Base-by-base conservation (phyloP, 2,113 vertebrate genomes). In the Hippocampus barbouri region DNA sequence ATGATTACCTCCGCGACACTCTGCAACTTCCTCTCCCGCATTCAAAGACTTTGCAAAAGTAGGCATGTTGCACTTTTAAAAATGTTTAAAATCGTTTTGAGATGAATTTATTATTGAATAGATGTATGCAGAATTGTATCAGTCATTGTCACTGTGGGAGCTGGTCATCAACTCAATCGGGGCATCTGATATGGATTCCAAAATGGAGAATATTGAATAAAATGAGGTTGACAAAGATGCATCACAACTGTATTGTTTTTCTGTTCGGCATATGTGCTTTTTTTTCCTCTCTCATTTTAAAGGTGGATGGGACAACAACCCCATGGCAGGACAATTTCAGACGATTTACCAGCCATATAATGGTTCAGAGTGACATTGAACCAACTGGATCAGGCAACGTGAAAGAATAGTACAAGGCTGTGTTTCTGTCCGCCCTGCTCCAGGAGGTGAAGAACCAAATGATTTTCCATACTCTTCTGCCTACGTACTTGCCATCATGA, bases 251-350 rank as follows among this genome's bases (percentile, higher is more conserved):
- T 23, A 4, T n/a, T 66, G n/a, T 51, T 2, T 43, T 40, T 18
- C 34, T 41, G 43, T 41, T 21, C 10, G 8, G 10, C 12, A 2
- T 43, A 14, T n/a, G 8, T 10, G 11, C 1, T 65, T 21, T 65
- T n/a, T 14, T 11, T 41, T 12, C 20, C 25, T 18, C 30, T 60
- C 14, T 45, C 43, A 25, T 30, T 60, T 60, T 60, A 60, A 65
- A 68, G 66, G 66, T 15, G 43, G 45, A 45, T 53, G 66, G 45
- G 15, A 53, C 23, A 68, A 68, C 47, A 68, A 68, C 66, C 66
- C 25, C 16, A 30, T 27, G 27, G 10, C 66, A 30, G 16, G 15
- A 23, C 45, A 51, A 15, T 53, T 21, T 15, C 45, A 68, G 47
- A 60, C 2, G 57, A 60, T 60, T 60, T 60, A 15, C 25, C 57